These are phyloP conservation scores for Sylvicola fuscatus DNA, from an alignment of 2,888 invertebrate species.

Conservation along the genomic window DNA sequence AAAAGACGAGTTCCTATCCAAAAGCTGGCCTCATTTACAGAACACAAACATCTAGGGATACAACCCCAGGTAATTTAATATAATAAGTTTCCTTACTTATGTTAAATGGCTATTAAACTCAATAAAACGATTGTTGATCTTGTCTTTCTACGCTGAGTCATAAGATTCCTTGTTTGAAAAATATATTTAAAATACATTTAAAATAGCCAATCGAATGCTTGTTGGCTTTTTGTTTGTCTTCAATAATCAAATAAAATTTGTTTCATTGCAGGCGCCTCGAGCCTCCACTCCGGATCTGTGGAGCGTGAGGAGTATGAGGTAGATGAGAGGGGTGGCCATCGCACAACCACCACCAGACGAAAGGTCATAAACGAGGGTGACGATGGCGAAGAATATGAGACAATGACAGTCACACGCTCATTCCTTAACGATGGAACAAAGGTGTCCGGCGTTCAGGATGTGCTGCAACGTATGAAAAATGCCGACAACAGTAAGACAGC, in stretches of 20 bases:
- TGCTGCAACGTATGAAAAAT: slow-evolving; percentile 56
- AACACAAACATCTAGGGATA: slow-evolving; percentile 28
- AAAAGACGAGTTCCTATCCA: slow-evolving; percentile 30
- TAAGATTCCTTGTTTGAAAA: too few species aligned
- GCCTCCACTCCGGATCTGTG: background rate
- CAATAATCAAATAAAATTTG: too few species aligned
- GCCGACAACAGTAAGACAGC: slow-evolving; percentile 42
- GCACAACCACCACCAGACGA: slow-evolving; percentile 8
- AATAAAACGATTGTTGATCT: too few species aligned
- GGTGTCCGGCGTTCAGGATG: slow-evolving; percentile 54
- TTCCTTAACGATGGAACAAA: too few species aligned
- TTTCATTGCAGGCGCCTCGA: background rate
- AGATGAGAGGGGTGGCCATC: slow-evolving; percentile 11
- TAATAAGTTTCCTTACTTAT: too few species aligned
- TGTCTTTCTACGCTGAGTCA: too few species aligned
- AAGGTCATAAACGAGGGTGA: slow-evolving; percentile 8
- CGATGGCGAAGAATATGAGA: slow-evolving; percentile 16
- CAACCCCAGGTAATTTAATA: slow-evolving; percentile 18
- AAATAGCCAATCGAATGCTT: too few species aligned
- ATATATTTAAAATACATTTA: too few species aligned
- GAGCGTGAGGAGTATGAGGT: slow-evolving; percentile 10
- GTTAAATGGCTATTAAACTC: too few species aligned
- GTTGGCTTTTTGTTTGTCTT: too few species aligned
- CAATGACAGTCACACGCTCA: slow-evolving; percentile 10
- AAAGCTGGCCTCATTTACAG: slow-evolving; percentile 54